Evolutionary conservation across 1,140 invertebrate species (phyloP).

Genomic region (Daktulosphaira vitifoliae): DNA sequence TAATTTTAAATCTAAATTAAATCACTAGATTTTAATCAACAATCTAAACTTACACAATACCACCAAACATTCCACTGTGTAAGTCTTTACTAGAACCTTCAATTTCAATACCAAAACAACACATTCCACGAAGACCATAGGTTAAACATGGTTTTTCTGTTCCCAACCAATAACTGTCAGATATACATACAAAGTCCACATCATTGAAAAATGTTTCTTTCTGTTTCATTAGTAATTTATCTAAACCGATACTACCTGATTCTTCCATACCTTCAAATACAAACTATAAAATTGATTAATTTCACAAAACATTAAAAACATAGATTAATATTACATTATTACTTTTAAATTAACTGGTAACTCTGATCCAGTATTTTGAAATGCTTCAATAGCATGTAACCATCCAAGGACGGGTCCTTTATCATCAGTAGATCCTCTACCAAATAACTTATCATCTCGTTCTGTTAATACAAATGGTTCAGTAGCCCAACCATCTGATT

Average conservation of each 20-base stretch:
- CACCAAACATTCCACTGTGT: conserved; percentile 92
- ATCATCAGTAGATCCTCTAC: conserved; percentile 87
- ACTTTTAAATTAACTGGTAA: conserved; percentile 90
- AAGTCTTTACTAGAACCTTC: conserved; percentile 84
- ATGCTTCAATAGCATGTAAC: conserved; percentile 88
- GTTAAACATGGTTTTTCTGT: conserved; percentile 94
- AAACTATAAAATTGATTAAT: conserved; percentile 54
- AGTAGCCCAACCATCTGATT: conserved; percentile 89
- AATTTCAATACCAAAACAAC: conserved; percentile 86
- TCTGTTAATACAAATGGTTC: conserved; percentile 88
- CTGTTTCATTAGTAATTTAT: conserved; percentile 66
- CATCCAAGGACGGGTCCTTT: conserved; percentile 88
- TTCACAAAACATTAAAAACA: too few relatives aligned
- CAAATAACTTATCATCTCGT: conserved; percentile 83
- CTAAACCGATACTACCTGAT: conserved; percentile 87
- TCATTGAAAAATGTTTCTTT: conserved; percentile 72
- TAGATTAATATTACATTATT: too few relatives aligned
- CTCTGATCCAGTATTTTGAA: conserved; percentile 57
- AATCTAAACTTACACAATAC: conserved; percentile 59
- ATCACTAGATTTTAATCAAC: too few relatives aligned
- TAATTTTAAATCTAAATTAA: too few relatives aligned
- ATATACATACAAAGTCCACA: conserved; percentile 94
- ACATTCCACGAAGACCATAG: conserved; percentile 89
- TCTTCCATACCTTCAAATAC: conserved; percentile 99
- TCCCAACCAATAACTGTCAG: conserved; percentile 98